These are phyloP conservation scores for Parasteatoda lunata DNA, from an alignment of 2,888 invertebrate genomes.

Conservation along the genomic window DNA sequence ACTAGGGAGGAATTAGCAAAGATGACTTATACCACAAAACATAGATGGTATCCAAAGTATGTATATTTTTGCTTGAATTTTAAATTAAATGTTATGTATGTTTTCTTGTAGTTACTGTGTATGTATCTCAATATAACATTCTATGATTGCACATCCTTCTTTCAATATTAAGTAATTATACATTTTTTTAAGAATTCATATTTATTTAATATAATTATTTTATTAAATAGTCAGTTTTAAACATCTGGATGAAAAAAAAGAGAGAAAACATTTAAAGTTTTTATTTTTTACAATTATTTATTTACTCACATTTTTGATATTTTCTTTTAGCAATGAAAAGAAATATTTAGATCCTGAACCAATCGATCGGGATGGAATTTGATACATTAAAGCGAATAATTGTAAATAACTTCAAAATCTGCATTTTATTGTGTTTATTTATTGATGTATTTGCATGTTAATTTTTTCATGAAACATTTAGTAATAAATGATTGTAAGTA, in stretches of 20 bases:
- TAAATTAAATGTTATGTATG: background rate
- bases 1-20: conserved; percentile 80
- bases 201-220: background rate
- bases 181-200: too few species aligned
- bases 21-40: conserved; percentile 86
- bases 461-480: too few species aligned
- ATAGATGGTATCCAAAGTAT: conserved; percentile 83
- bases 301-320: too few species aligned
- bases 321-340: conserved; percentile 44
- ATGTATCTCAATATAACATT: too few species aligned
- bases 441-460: background rate
- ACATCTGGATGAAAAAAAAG: too few species aligned
- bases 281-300: too few species aligned
- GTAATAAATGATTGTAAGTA: too few species aligned
- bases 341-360: conserved; percentile 46
- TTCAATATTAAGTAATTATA: too few species aligned
- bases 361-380: conserved; percentile 49
- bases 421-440: background rate
- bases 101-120: too few species aligned
- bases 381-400: background rate
- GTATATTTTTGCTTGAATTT: background rate
- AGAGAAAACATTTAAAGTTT: too few species aligned
- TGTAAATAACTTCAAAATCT: background rate
- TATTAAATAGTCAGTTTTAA: background rate
- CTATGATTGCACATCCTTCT: too few species aligned